These are phyloP conservation scores for Gasteruption jaculator DNA, from an alignment of 2,888 invertebrate species.

Conservation along the genomic window DNA sequence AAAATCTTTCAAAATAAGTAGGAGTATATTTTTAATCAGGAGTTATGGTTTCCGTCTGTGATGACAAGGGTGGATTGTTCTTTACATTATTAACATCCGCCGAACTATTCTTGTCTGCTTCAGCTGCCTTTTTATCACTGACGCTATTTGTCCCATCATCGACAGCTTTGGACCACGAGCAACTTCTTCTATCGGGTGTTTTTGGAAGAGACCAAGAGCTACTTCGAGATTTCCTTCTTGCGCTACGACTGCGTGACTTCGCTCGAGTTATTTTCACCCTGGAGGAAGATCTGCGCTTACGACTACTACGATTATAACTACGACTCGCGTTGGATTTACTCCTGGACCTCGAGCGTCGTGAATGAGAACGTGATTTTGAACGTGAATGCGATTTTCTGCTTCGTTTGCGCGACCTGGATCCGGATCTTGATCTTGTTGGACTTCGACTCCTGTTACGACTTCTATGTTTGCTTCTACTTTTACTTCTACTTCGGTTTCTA, in stretches of 20 bases:
- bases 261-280: conserved; percentile 39
- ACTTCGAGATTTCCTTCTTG: conserved; percentile 48
- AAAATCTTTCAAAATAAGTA: too few relatives aligned
- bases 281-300: conserved; percentile 29
- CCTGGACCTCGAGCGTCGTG: conserved; percentile 13
- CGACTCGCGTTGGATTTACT: conserved; percentile 24
- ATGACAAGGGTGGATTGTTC: conserved; percentile 14
- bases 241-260: conserved; percentile 31
- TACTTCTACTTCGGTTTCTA: conserved; percentile 22
- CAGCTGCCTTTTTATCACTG: conserved; percentile 6
- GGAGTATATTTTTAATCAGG: conserved; percentile 23
- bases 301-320: conserved; percentile 26
- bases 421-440: conserved; percentile 21
- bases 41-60: conserved; percentile 23
- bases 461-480: conserved; percentile 19
- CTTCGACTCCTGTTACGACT: conserved; percentile 27
- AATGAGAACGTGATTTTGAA: conserved; percentile 27
- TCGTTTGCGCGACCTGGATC: conserved; percentile 29
- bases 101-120: conserved; percentile 8
- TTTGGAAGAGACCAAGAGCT: conserved; percentile 62
- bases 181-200: conserved; percentile 46
- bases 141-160: conserved; percentile 16
- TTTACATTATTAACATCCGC: conserved; percentile 11
- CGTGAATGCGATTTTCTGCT: conserved; percentile 31
- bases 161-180: conserved; percentile 56